Percentiles rank a stretch among this genome's conserved stretches.
These are phyloP conservation scores for Hydrophis major DNA, from an alignment of 2,797 vertebrate species.

Conservation along the genomic window DNA sequence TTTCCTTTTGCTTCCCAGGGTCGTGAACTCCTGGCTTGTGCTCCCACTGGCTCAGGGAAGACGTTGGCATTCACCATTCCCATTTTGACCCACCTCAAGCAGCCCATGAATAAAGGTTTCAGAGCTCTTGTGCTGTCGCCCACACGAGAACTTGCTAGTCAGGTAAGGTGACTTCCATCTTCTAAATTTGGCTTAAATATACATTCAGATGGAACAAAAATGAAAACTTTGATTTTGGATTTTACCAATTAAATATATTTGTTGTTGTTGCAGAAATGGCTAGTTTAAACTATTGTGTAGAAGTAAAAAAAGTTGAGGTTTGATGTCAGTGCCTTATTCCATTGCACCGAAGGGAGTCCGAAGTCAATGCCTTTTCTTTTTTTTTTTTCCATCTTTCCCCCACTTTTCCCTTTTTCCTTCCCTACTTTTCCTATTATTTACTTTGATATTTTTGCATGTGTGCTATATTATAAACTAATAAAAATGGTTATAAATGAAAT, in stretches of 20 bases:
- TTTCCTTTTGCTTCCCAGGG: conserved; percentile 64
- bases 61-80: conserved; percentile 94
- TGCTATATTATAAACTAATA: no score
- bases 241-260: background rate
- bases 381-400: no score
- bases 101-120: conserved; percentile 90
- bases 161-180: conserved; percentile 71
- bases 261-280: background rate
- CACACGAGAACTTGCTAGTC: conserved; percentile 91
- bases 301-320: no score
- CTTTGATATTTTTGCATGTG: no score
- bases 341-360: no score
- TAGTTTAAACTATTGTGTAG: background rate
- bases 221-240: background rate
- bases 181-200: background rate
- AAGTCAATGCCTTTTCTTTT: no score
- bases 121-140: conserved; percentile 91
- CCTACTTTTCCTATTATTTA: no score
- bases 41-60: conserved; percentile 95
- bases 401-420: no score
- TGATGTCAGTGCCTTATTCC: no score
- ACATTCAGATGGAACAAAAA: no score
- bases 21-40: conserved; percentile 90
- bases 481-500: no score
- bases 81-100: conserved; percentile 83